Evolutionary conservation across 1,140 invertebrate species (phyloP).

Genomic region (Orchestia grillus): DNA sequence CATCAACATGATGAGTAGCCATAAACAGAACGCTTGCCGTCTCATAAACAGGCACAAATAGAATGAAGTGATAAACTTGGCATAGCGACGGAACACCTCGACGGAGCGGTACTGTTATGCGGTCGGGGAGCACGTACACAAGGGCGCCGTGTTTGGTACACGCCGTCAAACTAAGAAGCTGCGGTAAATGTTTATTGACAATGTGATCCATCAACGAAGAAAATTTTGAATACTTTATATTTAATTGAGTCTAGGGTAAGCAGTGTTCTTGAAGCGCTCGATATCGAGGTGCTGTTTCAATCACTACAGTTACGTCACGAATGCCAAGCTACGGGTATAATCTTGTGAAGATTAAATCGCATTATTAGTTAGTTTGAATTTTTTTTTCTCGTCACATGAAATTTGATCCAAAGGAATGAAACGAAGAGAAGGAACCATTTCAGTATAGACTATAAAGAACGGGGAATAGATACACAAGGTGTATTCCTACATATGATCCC

Average conservation of each 20-base stretch:
- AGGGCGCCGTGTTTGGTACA: not conserved
- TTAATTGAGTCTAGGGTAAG: too few species aligned
- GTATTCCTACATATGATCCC: too few species aligned
- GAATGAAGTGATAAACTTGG: slow-evolving; percentile 18
- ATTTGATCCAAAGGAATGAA: too few species aligned
- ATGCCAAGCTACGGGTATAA: too few species aligned
- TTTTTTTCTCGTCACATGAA: too few species aligned
- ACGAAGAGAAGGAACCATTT: too few species aligned
- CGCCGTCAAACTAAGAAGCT: not conserved
- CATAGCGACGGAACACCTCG: not conserved
- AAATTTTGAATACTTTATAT: not conserved
- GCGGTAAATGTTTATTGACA: not conserved
- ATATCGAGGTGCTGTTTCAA: not conserved
- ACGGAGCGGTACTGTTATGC: slow-evolving; percentile 22
- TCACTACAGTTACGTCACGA: not conserved
- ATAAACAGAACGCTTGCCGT: slow-evolving; percentile 17
- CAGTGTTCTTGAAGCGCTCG: not conserved
- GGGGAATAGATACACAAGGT: too few species aligned
- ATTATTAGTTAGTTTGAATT: too few species aligned
- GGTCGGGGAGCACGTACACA: not conserved
- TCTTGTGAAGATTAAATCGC: too few species aligned
- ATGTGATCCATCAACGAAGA: not conserved
- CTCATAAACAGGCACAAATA: not conserved
- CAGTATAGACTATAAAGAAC: too few species aligned
- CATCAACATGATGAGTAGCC: slow-evolving; percentile 9